These are phyloP conservation scores for Ornithoptera priamus DNA, from an alignment of 2,888 invertebrate genomes.

Conservation along the genomic window DNA sequence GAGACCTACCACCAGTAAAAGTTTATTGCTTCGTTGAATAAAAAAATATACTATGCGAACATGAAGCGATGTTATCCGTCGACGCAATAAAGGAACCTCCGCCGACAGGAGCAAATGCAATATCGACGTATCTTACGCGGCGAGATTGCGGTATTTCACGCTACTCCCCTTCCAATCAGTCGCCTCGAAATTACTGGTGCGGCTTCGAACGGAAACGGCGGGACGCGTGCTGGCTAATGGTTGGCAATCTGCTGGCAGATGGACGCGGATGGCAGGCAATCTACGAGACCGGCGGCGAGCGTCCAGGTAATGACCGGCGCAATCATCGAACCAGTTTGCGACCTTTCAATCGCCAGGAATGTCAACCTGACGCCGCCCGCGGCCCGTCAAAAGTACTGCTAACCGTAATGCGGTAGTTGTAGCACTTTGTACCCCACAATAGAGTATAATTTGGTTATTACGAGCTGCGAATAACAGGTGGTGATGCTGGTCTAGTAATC, in stretches of 20 bases:
- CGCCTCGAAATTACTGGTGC: constrained; percentile 39
- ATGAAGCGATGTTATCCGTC: background rate
- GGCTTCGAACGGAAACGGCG: constrained; percentile 40
- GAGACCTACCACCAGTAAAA: too few species aligned
- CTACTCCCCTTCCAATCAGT: constrained; percentile 41
- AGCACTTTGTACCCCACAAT: constrained; percentile 30
- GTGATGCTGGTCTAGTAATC: constrained; percentile 49
- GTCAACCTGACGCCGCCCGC: constrained; percentile 48
- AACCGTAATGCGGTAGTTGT: constrained; percentile 31
- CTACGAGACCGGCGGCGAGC: constrained; percentile 53
- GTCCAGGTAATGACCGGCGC: constrained; percentile 49
- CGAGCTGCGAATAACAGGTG: constrained; percentile 15
- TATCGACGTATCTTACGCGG: constrained; percentile 9
- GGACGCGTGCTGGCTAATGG: constrained; percentile 61
- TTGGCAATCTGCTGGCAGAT: constrained; percentile 52
- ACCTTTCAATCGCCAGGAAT: constrained; percentile 54
- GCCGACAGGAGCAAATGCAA: constrained; percentile 19
- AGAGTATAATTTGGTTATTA: constrained; percentile 17
- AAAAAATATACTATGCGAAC: background rate
- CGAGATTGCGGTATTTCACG: constrained; percentile 45
- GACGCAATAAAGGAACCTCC: constrained; percentile 9
- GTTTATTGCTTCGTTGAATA: too few species aligned
- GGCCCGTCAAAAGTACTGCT: constrained; percentile 54
- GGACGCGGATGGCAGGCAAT: constrained; percentile 55
- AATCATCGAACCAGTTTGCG: constrained; percentile 53